Conservation (phyloP, 2,797 vertebrate species). For the Pygocentrus nattereri region DNA sequence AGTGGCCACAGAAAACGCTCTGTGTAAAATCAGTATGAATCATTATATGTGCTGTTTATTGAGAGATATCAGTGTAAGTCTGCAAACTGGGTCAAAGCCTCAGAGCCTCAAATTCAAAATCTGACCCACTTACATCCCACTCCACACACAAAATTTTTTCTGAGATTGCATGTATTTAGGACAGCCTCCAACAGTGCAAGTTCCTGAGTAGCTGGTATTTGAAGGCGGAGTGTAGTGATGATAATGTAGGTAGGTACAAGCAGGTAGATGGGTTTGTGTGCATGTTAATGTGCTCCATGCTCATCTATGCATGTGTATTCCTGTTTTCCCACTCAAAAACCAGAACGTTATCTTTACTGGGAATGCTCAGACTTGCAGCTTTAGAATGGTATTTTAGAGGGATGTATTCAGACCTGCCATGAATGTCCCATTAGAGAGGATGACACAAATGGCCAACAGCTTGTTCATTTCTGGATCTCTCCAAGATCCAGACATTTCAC, state of each 20-base stretch:
- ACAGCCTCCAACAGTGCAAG: neutral
- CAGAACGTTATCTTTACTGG: neutral
- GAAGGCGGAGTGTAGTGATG: no score
- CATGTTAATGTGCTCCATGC: neutral
- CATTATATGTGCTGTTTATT: constrained; percentile 6
- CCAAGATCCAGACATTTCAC: no score
- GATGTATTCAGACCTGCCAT: neutral
- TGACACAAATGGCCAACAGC: neutral
- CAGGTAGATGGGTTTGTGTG: neutral
- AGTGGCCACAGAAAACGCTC: neutral
- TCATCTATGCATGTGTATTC: neutral
- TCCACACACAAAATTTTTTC: neutral
- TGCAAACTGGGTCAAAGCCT: constrained; percentile 45
- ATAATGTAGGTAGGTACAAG: neutral
- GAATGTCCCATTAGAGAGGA: neutral
- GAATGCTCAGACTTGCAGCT: neutral
- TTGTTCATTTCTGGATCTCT: no score
- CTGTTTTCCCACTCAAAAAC: neutral
- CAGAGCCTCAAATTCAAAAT: constrained; percentile 25
- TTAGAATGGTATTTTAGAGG: neutral
- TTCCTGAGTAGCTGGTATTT: neutral
- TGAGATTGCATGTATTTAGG: constrained; percentile 11
- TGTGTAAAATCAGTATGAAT: neutral
- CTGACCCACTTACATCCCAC: constrained; percentile 38
- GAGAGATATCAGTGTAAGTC: neutral